Base-by-base conservation (phyloP, 2,888 invertebrate species). In the Dusona sp. region DNA sequence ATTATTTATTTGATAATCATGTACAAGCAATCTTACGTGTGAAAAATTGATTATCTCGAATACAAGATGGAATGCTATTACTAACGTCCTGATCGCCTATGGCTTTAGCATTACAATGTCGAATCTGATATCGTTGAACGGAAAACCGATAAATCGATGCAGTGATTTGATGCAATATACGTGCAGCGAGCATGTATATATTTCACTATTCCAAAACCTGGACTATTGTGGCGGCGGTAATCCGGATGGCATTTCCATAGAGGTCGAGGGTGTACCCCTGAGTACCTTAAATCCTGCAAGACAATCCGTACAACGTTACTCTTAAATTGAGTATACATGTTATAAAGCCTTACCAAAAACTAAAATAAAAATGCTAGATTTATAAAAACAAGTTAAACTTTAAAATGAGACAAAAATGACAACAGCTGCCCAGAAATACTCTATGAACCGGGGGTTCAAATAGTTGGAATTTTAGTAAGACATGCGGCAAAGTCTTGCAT, bases 111-210 rank as follows among this genome's bases (percentile, higher is more conserved):
- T 36, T 36, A 51, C 54, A 38, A 68, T 42, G 68, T 54, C 45
- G n/a, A 68, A 45, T 79, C 68, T 38, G 54, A 54, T 51, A 25
- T 38, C n/a, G 48, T 38, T 42, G 54, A 67, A 16, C 33, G 38
- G 65, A 51, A 65, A 65, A 22, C 51, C 54, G 61, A 75, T 75
- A 64, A n/a, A 75, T 75, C 61, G 61, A 75, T 75, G 22, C 8
- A 19, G n/a, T 25, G 57, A 57, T 74, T 74, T 25, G 29, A 7
- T n/a, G 16, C 42, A 29, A 25, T 19, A 29, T n/a, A 36, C 22
- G 42, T 61, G 25, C 57, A 29, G 16, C 61, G 13, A 64, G n/a
- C 29, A 42, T n/a, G 38, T 16, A n/a, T 25, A 19, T 19, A n/a
- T 45, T 42, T 16, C 16, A 38, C 61, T 19, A 38, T 25, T 74